Percentiles rank a stretch among this genome's conserved stretches.
Conservation (phyloP, 2,888 invertebrate species). For the Ennomos quercinarius region DNA sequence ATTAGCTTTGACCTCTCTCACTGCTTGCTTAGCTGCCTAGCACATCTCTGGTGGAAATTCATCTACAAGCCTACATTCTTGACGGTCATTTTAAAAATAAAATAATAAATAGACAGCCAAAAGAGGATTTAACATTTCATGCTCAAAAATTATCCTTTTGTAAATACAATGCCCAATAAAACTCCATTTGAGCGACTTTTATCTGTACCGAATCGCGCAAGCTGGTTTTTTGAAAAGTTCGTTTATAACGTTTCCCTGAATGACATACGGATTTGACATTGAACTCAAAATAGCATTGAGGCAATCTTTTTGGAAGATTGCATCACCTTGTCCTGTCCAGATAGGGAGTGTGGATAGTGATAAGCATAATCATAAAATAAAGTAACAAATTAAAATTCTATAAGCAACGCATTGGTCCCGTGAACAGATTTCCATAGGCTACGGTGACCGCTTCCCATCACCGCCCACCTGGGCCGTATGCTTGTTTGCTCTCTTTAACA, state of each 20-base stretch:
- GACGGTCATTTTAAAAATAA: no score
- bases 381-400: no score
- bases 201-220: constrained; percentile 16
- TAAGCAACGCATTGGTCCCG: no score
- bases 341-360: constrained; percentile 12
- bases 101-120: background rate
- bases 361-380: constrained; percentile 5
- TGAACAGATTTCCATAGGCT: no score
- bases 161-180: constrained; percentile 20
- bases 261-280: constrained; percentile 49
- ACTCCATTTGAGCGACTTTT: constrained; percentile 24
- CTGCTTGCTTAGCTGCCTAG: no score
- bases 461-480: no score
- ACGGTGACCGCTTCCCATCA: no score
- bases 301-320: constrained; percentile 65
- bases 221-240: constrained; percentile 29
- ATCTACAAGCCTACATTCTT: no score
- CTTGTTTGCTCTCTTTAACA: no score
- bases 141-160: background rate
- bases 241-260: constrained; percentile 38
- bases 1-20: no score
- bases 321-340: constrained; percentile 52
- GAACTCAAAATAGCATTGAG: constrained; percentile 49
- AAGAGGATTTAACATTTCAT: background rate
- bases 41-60: no score